Conservation (phyloP, 2,113 vertebrate species). For the Anguilla japonica region DNA sequence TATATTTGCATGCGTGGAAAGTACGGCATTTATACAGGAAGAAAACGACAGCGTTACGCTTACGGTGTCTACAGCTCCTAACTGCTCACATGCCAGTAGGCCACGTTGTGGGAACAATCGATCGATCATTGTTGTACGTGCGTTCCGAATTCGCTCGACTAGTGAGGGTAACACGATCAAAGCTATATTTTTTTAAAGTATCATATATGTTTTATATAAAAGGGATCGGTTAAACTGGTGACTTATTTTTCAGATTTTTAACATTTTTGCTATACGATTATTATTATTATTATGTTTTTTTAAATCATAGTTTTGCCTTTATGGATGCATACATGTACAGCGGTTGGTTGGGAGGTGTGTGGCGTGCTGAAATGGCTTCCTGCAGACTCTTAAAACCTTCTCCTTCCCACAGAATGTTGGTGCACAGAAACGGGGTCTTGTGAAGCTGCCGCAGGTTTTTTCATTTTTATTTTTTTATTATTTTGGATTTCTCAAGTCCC, state of each 20-base stretch:
- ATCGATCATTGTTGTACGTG: constrained; percentile 28
- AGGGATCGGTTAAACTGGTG: constrained; percentile 43
- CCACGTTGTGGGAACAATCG: constrained; percentile 52
- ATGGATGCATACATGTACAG: constrained; percentile 32
- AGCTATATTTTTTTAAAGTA: constrained; percentile 65
- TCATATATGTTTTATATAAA: constrained; percentile 59
- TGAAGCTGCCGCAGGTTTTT: constrained; percentile 37
- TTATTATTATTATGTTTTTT: constrained; percentile 34
- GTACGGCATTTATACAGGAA: constrained; percentile 48
- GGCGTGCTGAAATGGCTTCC: constrained; percentile 37
- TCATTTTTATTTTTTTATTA: constrained; percentile 27
- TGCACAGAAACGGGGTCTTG: constrained; percentile 12
- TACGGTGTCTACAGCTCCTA: constrained; percentile 29
- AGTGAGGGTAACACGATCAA: constrained; percentile 41
- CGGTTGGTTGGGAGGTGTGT: constrained; percentile 24
- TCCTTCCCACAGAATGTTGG: constrained; percentile 16
- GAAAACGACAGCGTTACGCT: constrained; percentile 21
- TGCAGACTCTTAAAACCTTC: constrained; percentile 7
- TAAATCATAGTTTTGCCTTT: constrained; percentile 41
- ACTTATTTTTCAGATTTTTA: constrained; percentile 57
- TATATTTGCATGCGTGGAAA: constrained; percentile 53
- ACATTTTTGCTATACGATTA: constrained; percentile 47
- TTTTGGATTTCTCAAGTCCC: no score
- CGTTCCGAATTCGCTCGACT: constrained; percentile 33
- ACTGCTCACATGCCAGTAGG: constrained; percentile 29